These are phyloP conservation scores for Aethina tumida DNA, from an alignment of 1,140 invertebrate genomes.

Conservation along the genomic window DNA sequence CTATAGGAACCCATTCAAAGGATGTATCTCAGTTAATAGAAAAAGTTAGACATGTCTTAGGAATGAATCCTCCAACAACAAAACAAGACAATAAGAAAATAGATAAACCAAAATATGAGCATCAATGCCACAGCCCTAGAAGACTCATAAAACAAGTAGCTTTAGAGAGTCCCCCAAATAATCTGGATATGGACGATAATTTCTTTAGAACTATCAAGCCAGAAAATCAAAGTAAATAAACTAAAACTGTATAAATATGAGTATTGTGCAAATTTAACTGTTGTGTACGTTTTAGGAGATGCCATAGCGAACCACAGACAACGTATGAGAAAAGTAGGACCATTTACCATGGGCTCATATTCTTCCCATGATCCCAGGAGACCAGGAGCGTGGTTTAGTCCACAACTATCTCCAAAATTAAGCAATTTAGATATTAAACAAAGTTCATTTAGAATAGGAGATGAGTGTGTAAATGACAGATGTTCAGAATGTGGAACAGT, in stretches of 20 bases:
- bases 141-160: conserved; percentile 58
- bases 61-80: conserved; percentile 33
- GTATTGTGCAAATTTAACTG: not conserved
- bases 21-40: conserved; percentile 49
- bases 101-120: conserved; percentile 26
- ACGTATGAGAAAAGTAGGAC: conserved; percentile 36
- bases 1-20: conserved; percentile 55
- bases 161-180: conserved; percentile 48
- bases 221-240: conserved; percentile 28
- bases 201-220: conserved; percentile 26
- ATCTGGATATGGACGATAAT: conserved; percentile 25
- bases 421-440: conserved; percentile 41
- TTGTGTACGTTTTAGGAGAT: conserved; percentile 20
- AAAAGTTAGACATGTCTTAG: conserved; percentile 53
- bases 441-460: conserved; percentile 55
- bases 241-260: not conserved
- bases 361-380: conserved; percentile 37
- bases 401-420: conserved; percentile 27
- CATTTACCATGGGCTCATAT: conserved; percentile 38
- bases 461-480: conserved; percentile 59
- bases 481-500: conserved; percentile 72
- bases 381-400: conserved; percentile 31
- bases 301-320: conserved; percentile 33
- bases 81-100: conserved; percentile 25
- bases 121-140: conserved; percentile 43